Evolutionary conservation across 2,888 invertebrate species (phyloP), one percentile per base, ranked within the genome.

Genomic region (Ptychoptera albimana): DNA sequence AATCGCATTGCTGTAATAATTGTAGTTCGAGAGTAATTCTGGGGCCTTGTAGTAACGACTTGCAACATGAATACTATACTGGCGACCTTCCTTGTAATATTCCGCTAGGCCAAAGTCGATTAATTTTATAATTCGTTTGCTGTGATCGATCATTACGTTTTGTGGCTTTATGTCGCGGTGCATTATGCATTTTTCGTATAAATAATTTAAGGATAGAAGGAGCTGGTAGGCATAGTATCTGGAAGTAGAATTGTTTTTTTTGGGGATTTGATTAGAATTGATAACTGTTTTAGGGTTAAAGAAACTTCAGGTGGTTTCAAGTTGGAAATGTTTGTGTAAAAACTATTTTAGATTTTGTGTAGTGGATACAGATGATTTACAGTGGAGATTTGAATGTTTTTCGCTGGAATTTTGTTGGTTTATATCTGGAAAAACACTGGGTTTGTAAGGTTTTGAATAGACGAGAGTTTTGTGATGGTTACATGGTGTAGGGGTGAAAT

Each of bases 81-180:
- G 94, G 68, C 94, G 93, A 48, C 89, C 89, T 49, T 92, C 92
- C 69, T 94, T 94, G 68, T 96, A 96, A 71, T 96, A 96, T 70
- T 96, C 94, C 10, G 94, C 94, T 66, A 96, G 70, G 51, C 94
- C 94, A 94, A 94, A 94, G 71, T 94, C 94, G 61, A 94, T 96
- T 56, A 94, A 77, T 62, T 93, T 81, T 63, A 94, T 72, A 75
- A 91, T 91, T 69, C 89, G 79, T 70, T 88, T 91, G 72, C 93
- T 92, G 70, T 94, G 93, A 69, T 94, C 93, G 64, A 94, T 96
- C 93, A 96, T 94, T 7, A 32, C n/a, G 9, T 32, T 32, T 70
- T 96, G 94, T 58, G 94, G 94, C 71, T 94, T 94, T 49, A 94
- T 93, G 73, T 94, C 94, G 69, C 32, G 32, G 9, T 32, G 32